Base-by-base conservation (phyloP, 1,140 invertebrate species). In the Hylaeus anthracinus region DNA sequence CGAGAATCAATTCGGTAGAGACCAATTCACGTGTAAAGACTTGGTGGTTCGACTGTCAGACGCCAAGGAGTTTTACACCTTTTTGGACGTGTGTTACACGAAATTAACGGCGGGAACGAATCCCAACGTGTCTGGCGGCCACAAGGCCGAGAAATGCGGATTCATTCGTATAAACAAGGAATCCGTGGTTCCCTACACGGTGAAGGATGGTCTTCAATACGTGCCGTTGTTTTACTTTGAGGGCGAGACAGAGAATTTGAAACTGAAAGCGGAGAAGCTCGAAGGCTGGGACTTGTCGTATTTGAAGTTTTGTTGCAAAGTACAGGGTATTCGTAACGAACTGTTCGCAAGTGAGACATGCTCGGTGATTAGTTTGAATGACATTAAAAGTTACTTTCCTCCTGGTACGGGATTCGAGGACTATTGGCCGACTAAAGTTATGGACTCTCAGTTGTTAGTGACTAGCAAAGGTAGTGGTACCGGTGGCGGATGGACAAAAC, bases 171-270 rank as follows among this genome's bases (percentile, higher is more conserved):
- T 99, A 80, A 98, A 99, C 90, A 98, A 97, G 90, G 98, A 98
- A 89, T 97, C 97, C 0, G 97, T 99, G 51, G 97, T 99, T 65
- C 98, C 98, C 4, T 99, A 98, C 90, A 98, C 98, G 1, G 95
- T 97, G 5, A 96, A 97, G 86, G 96, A 97, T 84, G 94, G 94
- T 72, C 95, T 97, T 86, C 98, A 98, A 92, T 98, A 97, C 93
- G 98, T 99, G 72, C 98, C 98, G 12, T 91, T 99, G n/a, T 98
- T 98, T 92, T 98, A 98, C 91, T 98, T 98, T 90, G 97, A 98
- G 94, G 97, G 97, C 79, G 97, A 98, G 94, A 98, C 97, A 1
- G 97, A 98, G 89, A 97, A 97, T 92, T 93, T 98, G 1, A 97
- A 97, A 90, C 94, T 96, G 60, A 97, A 98, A 90, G 97, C 97